Evolutionary conservation across 2,797 vertebrate genomes (phyloP).

Genomic region (Notamacropus eugenii): DNA sequence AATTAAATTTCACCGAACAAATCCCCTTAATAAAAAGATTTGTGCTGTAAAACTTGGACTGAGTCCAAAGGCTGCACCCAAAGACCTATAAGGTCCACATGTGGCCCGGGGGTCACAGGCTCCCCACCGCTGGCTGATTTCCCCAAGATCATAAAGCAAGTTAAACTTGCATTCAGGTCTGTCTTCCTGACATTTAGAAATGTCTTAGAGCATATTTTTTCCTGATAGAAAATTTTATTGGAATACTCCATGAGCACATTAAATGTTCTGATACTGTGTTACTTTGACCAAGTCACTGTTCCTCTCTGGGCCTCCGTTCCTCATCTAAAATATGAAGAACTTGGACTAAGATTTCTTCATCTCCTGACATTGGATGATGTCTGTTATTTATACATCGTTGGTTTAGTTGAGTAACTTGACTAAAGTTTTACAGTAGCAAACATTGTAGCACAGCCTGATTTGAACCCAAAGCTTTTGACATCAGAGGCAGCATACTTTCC

Average conservation of each 20-base stretch:
- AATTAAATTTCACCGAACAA: too few relatives aligned
- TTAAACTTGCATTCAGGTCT: not conserved
- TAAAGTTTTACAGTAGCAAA: not conserved
- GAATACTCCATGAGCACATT: not conserved
- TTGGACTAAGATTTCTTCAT: not conserved
- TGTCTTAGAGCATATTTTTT: not conserved
- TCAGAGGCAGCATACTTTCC: too few relatives aligned
- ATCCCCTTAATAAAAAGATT: too few relatives aligned
- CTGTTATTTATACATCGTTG: not conserved
- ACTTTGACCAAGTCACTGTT: not conserved
- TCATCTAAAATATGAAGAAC: not conserved
- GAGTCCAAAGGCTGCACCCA: too few relatives aligned
- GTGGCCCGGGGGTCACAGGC: too few relatives aligned
- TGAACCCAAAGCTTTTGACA: too few relatives aligned
- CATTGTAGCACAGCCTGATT: too few relatives aligned
- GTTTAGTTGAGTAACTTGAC: not conserved
- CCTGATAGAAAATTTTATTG: not conserved
- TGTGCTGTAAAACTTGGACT: too few relatives aligned
- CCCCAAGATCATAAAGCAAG: not conserved
- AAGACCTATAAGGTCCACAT: too few relatives aligned
- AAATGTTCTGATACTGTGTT: not conserved
- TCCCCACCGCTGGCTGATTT: not conserved
- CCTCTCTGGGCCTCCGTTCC: not conserved
- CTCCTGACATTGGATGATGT: not conserved
- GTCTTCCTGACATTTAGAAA: not conserved